Conservation (phyloP, 2,888 invertebrate species). For the Aquatica leii region DNA sequence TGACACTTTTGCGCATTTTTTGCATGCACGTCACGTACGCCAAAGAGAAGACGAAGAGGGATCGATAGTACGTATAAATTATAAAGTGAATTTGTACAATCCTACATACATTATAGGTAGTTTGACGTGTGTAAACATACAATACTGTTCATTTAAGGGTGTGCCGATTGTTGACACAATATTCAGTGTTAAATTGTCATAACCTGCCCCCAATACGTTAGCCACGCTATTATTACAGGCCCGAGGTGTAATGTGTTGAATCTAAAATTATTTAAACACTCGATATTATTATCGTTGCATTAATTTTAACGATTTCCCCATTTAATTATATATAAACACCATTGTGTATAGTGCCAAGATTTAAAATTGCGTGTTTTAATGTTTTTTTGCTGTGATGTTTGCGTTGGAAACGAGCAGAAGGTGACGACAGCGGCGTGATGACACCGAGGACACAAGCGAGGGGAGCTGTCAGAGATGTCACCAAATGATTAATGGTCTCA, state of each 20-base stretch:
- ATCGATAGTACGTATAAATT: too few relatives aligned
- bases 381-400: slow-evolving; percentile 35
- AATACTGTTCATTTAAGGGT: slow-evolving; percentile 33
- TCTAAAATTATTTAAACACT: slow-evolving; percentile 26
- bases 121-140: slow-evolving; percentile 35
- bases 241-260: slow-evolving; percentile 19
- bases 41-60: not conserved
- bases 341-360: not conserved
- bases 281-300: slow-evolving; percentile 9
- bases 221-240: slow-evolving; percentile 23
- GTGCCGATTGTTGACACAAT: slow-evolving; percentile 32
- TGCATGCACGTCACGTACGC: not conserved
- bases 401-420: slow-evolving; percentile 55
- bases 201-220: slow-evolving; percentile 21
- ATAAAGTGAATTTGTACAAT: not conserved
- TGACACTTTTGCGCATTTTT: slow-evolving; percentile 41
- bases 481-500: slow-evolving; percentile 61
- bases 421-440: slow-evolving; percentile 55
- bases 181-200: slow-evolving; percentile 33
- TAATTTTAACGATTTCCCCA: not conserved
- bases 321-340: slow-evolving; percentile 25
- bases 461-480: slow-evolving; percentile 46
- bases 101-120: slow-evolving; percentile 14
- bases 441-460: slow-evolving; percentile 47
- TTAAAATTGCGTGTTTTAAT: slow-evolving; percentile 11